Percentiles rank a stretch among this genome's conserved stretches.
phyloP scores from a whole-genome alignment of 2,113 vertebrate species.

The Trichomycterus rosablanca region DNA sequence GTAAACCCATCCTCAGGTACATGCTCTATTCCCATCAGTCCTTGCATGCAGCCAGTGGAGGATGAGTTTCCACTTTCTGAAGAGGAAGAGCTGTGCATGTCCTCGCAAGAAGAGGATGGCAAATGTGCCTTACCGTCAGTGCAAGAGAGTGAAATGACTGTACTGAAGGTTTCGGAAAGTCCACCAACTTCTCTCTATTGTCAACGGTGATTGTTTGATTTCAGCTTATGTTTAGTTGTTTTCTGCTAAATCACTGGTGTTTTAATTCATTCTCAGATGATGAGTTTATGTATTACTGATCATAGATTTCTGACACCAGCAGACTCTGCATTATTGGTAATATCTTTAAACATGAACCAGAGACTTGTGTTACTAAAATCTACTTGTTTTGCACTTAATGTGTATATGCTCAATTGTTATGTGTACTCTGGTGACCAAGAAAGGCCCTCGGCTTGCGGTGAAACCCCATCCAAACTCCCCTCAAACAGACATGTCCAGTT shows the following conservation, averaged over 20 bases:
- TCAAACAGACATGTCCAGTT: no score
- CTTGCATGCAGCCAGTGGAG: conserved; percentile 28
- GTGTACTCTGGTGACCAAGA: no score
- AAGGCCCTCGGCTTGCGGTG: no score
- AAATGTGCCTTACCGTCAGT: conserved; percentile 53
- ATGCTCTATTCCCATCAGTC: conserved; percentile 35
- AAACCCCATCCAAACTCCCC: no score
- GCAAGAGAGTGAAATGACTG: conserved; percentile 48
- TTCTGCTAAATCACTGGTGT: not conserved
- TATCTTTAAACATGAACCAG: no score
- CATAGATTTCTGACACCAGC: no score
- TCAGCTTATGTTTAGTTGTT: not conserved
- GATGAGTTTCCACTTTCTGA: conserved; percentile 42
- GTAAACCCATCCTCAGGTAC: conserved; percentile 46
- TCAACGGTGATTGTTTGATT: conserved; percentile 1
- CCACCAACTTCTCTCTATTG: not conserved
- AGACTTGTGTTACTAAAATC: no score
- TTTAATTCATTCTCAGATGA: no score
- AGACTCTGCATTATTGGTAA: no score
- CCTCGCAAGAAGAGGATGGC: conserved; percentile 59
- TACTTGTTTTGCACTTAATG: no score
- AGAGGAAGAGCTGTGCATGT: conserved; percentile 54
- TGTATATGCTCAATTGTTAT: no score
- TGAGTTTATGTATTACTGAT: no score
- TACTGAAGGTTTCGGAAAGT: conserved; percentile 17